phyloP scores from a whole-genome alignment of 2,888 invertebrate species.

The Torymus texanus region DNA sequence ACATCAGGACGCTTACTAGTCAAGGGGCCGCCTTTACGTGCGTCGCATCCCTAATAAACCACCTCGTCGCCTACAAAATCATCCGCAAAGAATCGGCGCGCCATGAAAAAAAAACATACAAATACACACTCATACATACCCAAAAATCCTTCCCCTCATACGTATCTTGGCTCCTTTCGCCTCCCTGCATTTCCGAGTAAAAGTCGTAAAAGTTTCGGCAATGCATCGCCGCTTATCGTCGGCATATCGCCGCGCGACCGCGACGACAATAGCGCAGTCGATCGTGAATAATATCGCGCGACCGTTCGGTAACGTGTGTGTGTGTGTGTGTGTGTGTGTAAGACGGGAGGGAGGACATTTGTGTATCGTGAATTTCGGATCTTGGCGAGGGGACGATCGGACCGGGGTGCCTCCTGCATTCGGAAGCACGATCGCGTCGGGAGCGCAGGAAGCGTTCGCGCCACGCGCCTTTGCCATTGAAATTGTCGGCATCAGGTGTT shows the following conservation, averaged over 20 bases:
- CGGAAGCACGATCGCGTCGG: slow-evolving; percentile 21
- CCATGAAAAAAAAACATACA: neutral
- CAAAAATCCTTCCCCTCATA: neutral
- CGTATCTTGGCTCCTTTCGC: neutral
- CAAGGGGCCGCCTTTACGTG: neutral
- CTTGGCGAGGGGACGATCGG: slow-evolving; percentile 31
- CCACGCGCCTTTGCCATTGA: slow-evolving; percentile 25
- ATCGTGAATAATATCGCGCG: slow-evolving; percentile 63
- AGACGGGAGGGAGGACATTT: slow-evolving; percentile 19
- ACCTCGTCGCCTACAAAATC: neutral
- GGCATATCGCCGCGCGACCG: neutral
- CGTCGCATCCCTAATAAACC: slow-evolving; percentile 4
- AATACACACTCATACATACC: no score
- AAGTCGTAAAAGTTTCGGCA: neutral
- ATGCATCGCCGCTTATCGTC: slow-evolving; percentile 6
- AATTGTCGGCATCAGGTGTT: slow-evolving; percentile 23
- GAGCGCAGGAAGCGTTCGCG: slow-evolving; percentile 24
- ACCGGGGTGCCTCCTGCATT: slow-evolving; percentile 17
- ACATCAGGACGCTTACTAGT: slow-evolving; percentile 11
- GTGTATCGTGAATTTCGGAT: slow-evolving; percentile 56
- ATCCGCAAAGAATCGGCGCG: neutral
- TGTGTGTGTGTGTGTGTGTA: slow-evolving; percentile 25
- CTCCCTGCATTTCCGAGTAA: slow-evolving; percentile 20
- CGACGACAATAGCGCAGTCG: slow-evolving; percentile 49
- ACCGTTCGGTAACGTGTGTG: slow-evolving; percentile 49